phyloP scores from a whole-genome alignment of 1,140 invertebrate genomes.

The Procambarus clarkii region DNA sequence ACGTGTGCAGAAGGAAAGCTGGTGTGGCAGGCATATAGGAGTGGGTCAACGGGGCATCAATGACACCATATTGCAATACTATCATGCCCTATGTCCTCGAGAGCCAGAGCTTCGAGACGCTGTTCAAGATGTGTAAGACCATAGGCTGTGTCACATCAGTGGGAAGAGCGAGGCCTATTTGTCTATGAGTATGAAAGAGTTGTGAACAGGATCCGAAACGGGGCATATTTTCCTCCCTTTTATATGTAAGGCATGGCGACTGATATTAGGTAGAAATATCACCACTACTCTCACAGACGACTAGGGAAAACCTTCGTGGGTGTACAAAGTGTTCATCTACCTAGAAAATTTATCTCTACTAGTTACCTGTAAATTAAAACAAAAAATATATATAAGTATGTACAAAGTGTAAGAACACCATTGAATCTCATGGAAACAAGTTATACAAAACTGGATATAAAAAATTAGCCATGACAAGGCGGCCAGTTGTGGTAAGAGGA shows the following conservation, averaged over 20 bases:
- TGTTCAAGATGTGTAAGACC: neutral
- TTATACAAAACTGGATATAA: slow-evolving; percentile 51
- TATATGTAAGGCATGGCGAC: slow-evolving; percentile 50
- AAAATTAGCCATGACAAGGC: slow-evolving; percentile 17
- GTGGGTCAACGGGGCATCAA: neutral
- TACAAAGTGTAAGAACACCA: slow-evolving; percentile 30
- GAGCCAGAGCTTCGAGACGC: neutral
- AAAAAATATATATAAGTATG: slow-evolving; percentile 28
- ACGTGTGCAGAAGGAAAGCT: no score
- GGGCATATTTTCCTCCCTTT: neutral
- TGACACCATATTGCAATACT: neutral
- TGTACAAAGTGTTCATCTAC: slow-evolving; percentile 24
- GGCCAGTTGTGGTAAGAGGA: slow-evolving; percentile 26
- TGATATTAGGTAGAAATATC: slow-evolving; percentile 40
- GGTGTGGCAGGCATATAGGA: no score
- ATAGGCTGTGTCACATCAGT: neutral
- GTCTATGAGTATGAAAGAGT: neutral
- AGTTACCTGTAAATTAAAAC: slow-evolving; percentile 5
- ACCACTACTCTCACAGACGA: slow-evolving; percentile 45
- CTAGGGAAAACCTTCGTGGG: slow-evolving; percentile 2
- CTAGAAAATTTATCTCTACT: slow-evolving; percentile 1
- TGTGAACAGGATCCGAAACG: neutral
- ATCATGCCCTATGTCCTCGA: neutral
- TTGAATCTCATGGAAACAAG: slow-evolving; percentile 3
- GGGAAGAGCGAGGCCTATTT: neutral